These are phyloP conservation scores for Poeciliopsis prolifica DNA, from an alignment of 2,113 vertebrate species.

Conservation along the genomic window DNA sequence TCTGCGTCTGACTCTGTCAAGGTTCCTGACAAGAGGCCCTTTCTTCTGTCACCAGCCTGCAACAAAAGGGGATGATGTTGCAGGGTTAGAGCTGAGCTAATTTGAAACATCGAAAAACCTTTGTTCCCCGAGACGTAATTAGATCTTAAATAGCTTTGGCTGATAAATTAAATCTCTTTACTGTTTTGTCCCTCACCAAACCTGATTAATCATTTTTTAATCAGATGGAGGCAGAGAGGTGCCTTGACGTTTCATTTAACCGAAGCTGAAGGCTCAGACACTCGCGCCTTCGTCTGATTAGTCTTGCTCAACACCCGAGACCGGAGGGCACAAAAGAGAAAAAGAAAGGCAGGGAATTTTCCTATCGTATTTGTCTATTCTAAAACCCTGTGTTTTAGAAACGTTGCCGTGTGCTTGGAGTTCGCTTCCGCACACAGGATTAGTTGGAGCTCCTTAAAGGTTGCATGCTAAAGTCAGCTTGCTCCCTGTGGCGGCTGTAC, in stretches of 20 bases:
- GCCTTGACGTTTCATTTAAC: conserved; percentile 73
- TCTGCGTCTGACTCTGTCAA: conserved; percentile 8
- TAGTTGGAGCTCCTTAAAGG: conserved; percentile 19
- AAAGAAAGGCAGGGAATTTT: conserved; percentile 9
- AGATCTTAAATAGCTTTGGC: conserved; percentile 69
- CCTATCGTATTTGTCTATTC: background rate
- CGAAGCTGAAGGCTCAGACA: conserved; percentile 50
- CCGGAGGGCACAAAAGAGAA: background rate
- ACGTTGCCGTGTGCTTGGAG: conserved; percentile 6
- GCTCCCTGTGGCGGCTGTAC: conserved; percentile 30
- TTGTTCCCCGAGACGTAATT: conserved; percentile 74
- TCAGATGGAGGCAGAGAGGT: conserved; percentile 62
- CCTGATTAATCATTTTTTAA: conserved; percentile 78
- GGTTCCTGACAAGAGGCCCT: conserved; percentile 25
- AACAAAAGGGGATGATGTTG: conserved; percentile 44
- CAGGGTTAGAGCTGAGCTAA: conserved; percentile 47
- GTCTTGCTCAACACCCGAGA: conserved; percentile 12
- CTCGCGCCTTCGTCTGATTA: conserved; percentile 32
- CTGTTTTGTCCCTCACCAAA: conserved; percentile 69
- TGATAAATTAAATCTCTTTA: conserved; percentile 74
- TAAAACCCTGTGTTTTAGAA: background rate
- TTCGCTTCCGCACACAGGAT: background rate
- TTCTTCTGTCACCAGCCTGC: conserved; percentile 38
- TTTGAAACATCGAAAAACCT: conserved; percentile 71
- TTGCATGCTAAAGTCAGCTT: conserved; percentile 21